These are phyloP conservation scores for Contarinia nasturtii DNA, from an alignment of 1,140 invertebrate species.

Conservation along the genomic window DNA sequence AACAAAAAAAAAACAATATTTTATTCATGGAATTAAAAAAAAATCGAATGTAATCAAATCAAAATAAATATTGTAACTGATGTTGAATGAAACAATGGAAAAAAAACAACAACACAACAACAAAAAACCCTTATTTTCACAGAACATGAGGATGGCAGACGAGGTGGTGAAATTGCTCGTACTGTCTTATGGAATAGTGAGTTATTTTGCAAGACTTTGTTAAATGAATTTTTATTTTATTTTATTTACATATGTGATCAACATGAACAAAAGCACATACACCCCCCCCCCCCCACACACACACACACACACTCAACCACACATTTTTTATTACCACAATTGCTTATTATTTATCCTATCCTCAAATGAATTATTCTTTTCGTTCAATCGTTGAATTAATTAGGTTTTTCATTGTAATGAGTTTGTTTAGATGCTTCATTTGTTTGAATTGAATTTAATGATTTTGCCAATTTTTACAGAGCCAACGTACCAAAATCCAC, in stretches of 20 bases:
- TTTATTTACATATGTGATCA: background rate
- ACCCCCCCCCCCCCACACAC: too few species aligned
- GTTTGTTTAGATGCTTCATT: too few species aligned
- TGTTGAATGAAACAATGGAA: background rate
- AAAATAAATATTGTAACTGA: background rate
- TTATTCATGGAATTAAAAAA: too few species aligned
- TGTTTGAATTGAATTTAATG: background rate
- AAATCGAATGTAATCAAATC: too few species aligned
- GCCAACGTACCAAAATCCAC: conserved; percentile 13
- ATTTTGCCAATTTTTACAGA: conserved; percentile 9
- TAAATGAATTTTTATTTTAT: conserved; percentile 8
- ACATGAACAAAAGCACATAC: too few species aligned
- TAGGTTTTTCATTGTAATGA: too few species aligned
- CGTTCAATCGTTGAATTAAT: too few species aligned
- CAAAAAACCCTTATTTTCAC: conserved; percentile 9
- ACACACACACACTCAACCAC: too few species aligned
- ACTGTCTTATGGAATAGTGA: conserved; percentile 68
- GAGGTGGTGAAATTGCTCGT: conserved; percentile 49
- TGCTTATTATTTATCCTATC: too few species aligned
- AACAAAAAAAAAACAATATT: too few species aligned
- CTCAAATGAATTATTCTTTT: too few species aligned
- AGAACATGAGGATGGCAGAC: conserved; percentile 58
- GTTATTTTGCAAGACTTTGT: conserved; percentile 16
- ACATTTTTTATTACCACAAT: too few species aligned
- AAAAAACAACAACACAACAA: conserved; percentile 2